Conservation (phyloP, 2,888 invertebrate genomes). For the Brachyptera putata region DNA sequence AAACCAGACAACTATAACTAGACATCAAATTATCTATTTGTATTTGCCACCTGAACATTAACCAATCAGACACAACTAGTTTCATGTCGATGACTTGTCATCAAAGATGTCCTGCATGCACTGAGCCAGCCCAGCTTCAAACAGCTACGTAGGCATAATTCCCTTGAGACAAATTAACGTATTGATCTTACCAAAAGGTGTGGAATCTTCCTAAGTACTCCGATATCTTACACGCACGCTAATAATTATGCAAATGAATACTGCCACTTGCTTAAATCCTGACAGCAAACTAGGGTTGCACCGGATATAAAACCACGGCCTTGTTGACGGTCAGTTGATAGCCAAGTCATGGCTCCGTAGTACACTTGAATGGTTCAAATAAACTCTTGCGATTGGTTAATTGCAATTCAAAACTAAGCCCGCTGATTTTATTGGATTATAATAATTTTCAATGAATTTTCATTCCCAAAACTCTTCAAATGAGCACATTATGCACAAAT, state of each 20-base stretch:
- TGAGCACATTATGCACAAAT: no score
- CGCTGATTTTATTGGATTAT: no score
- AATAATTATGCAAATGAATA: not conserved
- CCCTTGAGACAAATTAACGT: no score
- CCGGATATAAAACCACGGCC: not conserved
- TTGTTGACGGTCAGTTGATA: not conserved
- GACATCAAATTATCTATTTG: no score
- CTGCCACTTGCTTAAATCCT: not conserved
- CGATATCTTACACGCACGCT: not conserved
- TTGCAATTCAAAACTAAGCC: no score
- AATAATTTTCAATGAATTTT: no score
- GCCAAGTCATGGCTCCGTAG: not conserved
- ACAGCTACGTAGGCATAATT: not conserved
- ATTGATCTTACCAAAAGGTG: not conserved
- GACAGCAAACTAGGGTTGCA: not conserved
- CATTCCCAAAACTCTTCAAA: no score
- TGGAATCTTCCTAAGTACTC: not conserved
- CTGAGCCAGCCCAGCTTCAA: not conserved
- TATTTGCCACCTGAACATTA: no score
- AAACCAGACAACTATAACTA: no score
- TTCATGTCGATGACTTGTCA: conserved; percentile 14
- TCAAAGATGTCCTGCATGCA: not conserved
- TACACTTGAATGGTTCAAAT: no score
- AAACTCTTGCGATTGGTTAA: no score
- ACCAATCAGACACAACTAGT: not conserved